Conservation (phyloP, 2,113 vertebrate species). For the Nestor notabilis region DNA sequence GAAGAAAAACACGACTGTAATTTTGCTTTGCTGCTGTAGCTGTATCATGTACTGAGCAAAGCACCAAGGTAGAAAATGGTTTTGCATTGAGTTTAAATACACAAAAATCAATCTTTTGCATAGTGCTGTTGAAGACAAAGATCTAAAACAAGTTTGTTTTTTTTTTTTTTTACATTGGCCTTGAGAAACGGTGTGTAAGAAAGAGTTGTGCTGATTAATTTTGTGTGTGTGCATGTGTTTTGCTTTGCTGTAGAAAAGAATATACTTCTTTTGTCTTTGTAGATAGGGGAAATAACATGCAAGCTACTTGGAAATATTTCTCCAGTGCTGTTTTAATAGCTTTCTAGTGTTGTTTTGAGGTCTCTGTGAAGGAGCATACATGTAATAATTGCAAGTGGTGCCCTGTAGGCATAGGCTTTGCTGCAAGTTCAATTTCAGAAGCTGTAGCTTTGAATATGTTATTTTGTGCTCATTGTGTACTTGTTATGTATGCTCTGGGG, state of each 20-base stretch:
- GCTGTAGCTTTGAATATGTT: not conserved
- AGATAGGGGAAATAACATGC: rapidly evolving
- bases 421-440: not conserved
- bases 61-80: not conserved
- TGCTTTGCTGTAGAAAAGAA: not conserved
- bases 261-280: not conserved
- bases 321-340: not conserved
- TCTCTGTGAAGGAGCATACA: not conserved
- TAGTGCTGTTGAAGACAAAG: not conserved
- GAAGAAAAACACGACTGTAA: not conserved
- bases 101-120: not conserved
- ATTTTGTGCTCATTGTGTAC: not conserved
- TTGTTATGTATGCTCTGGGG: not conserved
- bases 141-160: not conserved
- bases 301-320: not conserved
- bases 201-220: not conserved
- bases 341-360: not conserved
- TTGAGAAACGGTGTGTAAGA: not conserved
- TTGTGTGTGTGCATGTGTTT: not conserved
- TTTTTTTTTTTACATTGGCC: not conserved
- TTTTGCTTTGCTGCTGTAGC: not conserved
- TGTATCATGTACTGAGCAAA: not conserved
- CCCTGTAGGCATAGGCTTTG: not conserved
- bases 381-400: not conserved
- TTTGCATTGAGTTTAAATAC: not conserved